Evolutionary conservation across 1,140 invertebrate genomes (phyloP), one percentile per base, ranked within the genome.

Genomic region (Amphibalanus amphitrite): DNA sequence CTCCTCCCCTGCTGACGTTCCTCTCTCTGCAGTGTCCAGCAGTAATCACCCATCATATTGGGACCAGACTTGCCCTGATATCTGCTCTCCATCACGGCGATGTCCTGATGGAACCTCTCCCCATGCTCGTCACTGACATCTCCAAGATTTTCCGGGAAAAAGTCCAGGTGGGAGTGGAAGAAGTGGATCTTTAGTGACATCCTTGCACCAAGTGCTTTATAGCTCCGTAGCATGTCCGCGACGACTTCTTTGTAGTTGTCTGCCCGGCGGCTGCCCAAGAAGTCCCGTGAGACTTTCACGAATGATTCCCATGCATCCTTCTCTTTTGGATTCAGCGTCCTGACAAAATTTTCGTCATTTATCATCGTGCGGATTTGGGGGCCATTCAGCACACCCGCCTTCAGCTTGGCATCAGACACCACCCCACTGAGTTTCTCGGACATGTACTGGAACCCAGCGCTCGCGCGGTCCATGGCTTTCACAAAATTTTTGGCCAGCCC

Each of bases 161-260:
- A 4, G 65, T 75, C 74, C 26, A 76, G 26, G 33, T 75, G 67
- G 20, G 69, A 71, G 40, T 74, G 33, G 23, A 75, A 47, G 69
- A 74, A 69, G 71, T 70, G 74, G 28, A 76, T 23, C 71, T 76
- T 72, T 3, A 76, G 26, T 33, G 28, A 73, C 72, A 76, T 76
- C n/a, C 67, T 64, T 30, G 68, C 23, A 30, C 73, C 73, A 33
- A 74, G 15, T 59, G 26, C 20, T 71, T 70, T 30, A 59, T 67
- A 74, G 17, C 70, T 69, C 29, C 70, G 23, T 15, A 76, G 28
- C 69, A 75, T 69, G 20, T 26, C 59, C 38, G 75, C 28, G 10
- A 74, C 75, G 30, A 76, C 69, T 25, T 26, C 64, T 67, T 72
- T 64, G 75, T 72, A 72, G 71, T 67, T 26, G 69, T 69, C n/a